Conservation (phyloP, 1,140 invertebrate species). For the Drosophila kepulauana region DNA sequence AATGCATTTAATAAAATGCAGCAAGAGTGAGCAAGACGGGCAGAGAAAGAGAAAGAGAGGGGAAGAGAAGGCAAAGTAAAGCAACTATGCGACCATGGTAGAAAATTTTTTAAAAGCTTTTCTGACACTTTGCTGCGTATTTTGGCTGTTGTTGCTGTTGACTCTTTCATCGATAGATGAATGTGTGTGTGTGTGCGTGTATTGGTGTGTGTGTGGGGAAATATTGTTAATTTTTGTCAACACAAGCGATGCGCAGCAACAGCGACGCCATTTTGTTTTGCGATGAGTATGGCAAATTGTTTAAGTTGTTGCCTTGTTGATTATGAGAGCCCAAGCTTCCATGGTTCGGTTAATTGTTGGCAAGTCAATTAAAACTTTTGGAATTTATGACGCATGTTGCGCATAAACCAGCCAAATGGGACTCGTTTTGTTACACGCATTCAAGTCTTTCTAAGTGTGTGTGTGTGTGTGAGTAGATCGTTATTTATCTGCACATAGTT, state of each 20-base stretch:
- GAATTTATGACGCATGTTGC: slow-evolving; percentile 38
- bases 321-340: slow-evolving; percentile 20
- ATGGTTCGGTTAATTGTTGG: slow-evolving; percentile 29
- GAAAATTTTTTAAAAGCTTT: slow-evolving; percentile 61
- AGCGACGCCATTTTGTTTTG: slow-evolving; percentile 48
- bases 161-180: slow-evolving; percentile 26
- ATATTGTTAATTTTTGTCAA: slow-evolving; percentile 54
- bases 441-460: too few relatives aligned
- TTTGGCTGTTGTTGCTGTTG: slow-evolving; percentile 21
- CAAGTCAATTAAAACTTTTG: slow-evolving; percentile 50
- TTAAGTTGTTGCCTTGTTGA: slow-evolving; percentile 38
- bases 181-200: background rate
- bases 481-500: slow-evolving; percentile 5
- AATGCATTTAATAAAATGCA: slow-evolving; percentile 61
- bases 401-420: slow-evolving; percentile 27
- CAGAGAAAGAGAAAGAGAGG: background rate
- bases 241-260: slow-evolving; percentile 29
- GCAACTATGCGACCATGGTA: slow-evolving; percentile 14
- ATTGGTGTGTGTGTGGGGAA: slow-evolving; percentile 8
- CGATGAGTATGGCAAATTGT: slow-evolving; percentile 40
- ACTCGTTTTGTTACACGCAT: background rate
- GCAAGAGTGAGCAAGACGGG: background rate
- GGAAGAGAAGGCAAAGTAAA: background rate
- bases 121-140: slow-evolving; percentile 51
- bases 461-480: background rate